Evolutionary conservation across 2,797 vertebrate species (phyloP).

Genomic region (Gouania willdenowi): DNA sequence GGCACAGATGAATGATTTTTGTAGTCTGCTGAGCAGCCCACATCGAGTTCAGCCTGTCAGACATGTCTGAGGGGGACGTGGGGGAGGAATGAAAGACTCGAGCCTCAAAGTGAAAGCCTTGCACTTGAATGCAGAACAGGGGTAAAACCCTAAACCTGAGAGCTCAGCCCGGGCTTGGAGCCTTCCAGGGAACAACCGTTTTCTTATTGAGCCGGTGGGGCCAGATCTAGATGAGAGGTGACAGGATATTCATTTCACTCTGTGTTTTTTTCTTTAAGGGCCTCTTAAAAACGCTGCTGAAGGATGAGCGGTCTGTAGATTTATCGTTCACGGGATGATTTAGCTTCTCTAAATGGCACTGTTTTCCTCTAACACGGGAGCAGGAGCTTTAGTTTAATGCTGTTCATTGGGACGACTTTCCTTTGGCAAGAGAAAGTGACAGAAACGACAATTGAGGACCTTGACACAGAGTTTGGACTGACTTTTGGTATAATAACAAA

Average conservation of each 20-base stretch:
- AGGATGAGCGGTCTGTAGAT: conserved; percentile 75
- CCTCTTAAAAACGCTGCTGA: conserved; percentile 72
- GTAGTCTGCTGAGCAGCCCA: conserved; percentile 81
- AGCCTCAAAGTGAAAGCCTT: conserved; percentile 77
- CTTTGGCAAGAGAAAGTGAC: conserved; percentile 26
- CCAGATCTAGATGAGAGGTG: conserved; percentile 78
- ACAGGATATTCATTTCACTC: conserved; percentile 81
- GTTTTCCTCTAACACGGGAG: conserved; percentile 49
- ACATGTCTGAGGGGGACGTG: conserved; percentile 77
- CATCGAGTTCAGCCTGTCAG: conserved; percentile 82
- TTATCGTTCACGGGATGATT: conserved; percentile 70
- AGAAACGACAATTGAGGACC: conserved; percentile 45
- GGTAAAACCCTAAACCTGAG: conserved; percentile 78
- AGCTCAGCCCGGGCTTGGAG: conserved; percentile 57
- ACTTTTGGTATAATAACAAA: no score
- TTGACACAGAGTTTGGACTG: no score
- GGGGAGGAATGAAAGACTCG: conserved; percentile 48
- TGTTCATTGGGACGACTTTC: conserved; percentile 39
- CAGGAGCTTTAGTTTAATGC: conserved; percentile 47
- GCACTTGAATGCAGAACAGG: conserved; percentile 75
- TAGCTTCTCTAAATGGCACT: conserved; percentile 60
- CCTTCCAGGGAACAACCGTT: conserved; percentile 74
- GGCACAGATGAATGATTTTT: conserved; percentile 85
- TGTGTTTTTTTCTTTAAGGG: conserved; percentile 71
- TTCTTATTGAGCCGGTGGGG: conserved; percentile 71